A percentile compares a stretch with the other conserved stretches of the same genome.
Evolutionary conservation across 30 jellyfish, hydroid and myxozoan species (phyloP).

Genomic region (Cassiopea andromeda): DNA sequence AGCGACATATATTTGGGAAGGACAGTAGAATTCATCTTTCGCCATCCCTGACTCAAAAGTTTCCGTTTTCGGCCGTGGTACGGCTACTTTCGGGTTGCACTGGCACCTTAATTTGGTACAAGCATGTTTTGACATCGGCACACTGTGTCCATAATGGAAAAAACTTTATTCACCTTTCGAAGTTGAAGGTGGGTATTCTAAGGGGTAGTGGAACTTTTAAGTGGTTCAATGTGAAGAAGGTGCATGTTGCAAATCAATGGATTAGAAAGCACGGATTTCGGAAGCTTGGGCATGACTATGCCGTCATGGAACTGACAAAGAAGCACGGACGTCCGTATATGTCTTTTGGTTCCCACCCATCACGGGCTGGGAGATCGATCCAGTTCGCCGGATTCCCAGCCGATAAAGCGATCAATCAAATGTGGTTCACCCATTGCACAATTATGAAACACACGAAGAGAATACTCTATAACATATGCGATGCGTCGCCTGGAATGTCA

Average conservation of each 20-base stretch:
- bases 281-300: conserved; percentile 83
- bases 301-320: conserved; percentile 78
- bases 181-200: conserved; percentile 80
- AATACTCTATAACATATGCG: conserved; percentile 76
- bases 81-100: conserved; percentile 85
- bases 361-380: conserved; percentile 45
- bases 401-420: conserved; percentile 81
- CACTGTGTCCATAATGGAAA: conserved; percentile 90
- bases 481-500: conserved; percentile 94
- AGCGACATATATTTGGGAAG: conserved; percentile 83
- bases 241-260: conserved; percentile 82
- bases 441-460: conserved; percentile 64
- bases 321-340: conserved; percentile 83
- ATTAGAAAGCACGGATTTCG: conserved; percentile 46
- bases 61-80: conserved; percentile 86
- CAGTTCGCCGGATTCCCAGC: conserved; percentile 95
- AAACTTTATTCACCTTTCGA: conserved; percentile 54
- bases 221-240: conserved; percentile 82
- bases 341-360: conserved; percentile 64
- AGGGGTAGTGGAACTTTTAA: conserved; percentile 71
- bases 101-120: conserved; percentile 93
- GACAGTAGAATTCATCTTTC: conserved; percentile 69
- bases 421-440: conserved; percentile 87
- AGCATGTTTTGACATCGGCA: conserved; percentile 89
- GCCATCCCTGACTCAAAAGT: conserved; percentile 28